These are phyloP conservation scores for Diploscapter pachys DNA, from an alignment of 1,140 invertebrate species.

Conservation along the genomic window DNA sequence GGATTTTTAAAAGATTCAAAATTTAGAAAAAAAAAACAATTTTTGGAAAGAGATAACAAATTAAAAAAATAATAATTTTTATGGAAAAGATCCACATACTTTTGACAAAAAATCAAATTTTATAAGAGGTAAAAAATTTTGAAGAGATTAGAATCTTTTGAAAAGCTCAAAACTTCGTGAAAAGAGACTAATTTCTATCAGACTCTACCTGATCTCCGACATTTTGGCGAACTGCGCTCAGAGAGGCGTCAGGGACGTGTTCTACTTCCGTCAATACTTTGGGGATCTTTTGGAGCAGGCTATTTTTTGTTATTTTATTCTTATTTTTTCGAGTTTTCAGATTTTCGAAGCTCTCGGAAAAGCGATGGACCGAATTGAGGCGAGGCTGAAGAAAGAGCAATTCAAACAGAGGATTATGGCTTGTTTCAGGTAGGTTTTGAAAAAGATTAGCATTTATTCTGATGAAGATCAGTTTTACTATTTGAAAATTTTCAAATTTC, in stretches of 20 bases:
- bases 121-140: too few relatives aligned
- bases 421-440: slow-evolving; percentile 67
- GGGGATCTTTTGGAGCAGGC: slow-evolving; percentile 75
- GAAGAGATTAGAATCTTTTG: too few relatives aligned
- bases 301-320: neutral
- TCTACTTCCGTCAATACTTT: slow-evolving; percentile 85
- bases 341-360: slow-evolving; percentile 81
- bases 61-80: too few relatives aligned
- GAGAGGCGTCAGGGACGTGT: slow-evolving; percentile 93
- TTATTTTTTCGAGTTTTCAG: slow-evolving; percentile 5
- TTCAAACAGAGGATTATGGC: slow-evolving; percentile 90
- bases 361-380: slow-evolving; percentile 75
- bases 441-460: too few relatives aligned
- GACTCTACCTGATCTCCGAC: slow-evolving; percentile 96
- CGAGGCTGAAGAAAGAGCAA: slow-evolving; percentile 86
- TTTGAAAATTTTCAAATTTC: too few relatives aligned
- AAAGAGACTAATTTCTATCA: slow-evolving; percentile 46
- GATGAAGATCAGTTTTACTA: too few relatives aligned
- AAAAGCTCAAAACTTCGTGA: too few relatives aligned
- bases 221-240: slow-evolving; percentile 84
- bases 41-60: slow-evolving; percentile 39
- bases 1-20: neutral
- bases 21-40: slow-evolving; percentile 9
- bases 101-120: too few relatives aligned
- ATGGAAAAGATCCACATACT: too few relatives aligned